Conservation (phyloP, 2,888 invertebrate genomes). For the Drosophila aldrichi region DNA sequence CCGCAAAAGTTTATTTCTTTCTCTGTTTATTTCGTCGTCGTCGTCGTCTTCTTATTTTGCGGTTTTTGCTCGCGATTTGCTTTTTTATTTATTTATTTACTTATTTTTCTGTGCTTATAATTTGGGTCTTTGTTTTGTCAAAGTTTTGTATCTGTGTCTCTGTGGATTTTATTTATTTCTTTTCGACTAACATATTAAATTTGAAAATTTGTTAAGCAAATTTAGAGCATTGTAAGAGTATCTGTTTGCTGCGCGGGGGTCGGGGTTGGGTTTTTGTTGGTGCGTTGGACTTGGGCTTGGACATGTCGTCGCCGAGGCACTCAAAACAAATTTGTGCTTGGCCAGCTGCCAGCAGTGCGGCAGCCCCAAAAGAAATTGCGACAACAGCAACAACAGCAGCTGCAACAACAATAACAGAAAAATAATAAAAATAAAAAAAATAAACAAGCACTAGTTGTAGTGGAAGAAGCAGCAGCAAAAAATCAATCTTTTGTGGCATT, state of each 20-base stretch:
- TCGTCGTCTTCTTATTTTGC: constrained; percentile 14
- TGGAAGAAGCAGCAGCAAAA: constrained; percentile 43
- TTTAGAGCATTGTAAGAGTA: constrained; percentile 43
- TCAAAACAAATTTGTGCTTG: constrained; percentile 77
- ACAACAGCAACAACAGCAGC: constrained; percentile 26
- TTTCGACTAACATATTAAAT: constrained; percentile 36
- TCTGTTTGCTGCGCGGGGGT: constrained; percentile 1
- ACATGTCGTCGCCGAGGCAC: constrained; percentile 76
- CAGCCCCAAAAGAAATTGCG: constrained; percentile 42
- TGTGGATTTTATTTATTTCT: background rate
- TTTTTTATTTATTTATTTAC: constrained; percentile 10
- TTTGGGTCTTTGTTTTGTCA: constrained; percentile 44
- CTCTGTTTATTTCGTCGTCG: background rate
- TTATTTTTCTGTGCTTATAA: constrained; percentile 37
- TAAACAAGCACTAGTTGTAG: constrained; percentile 37
- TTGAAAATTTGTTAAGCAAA: constrained; percentile 43
- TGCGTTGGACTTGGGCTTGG: constrained; percentile 50
- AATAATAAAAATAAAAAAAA: constrained; percentile 13
- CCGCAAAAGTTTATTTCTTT: constrained; percentile 59
- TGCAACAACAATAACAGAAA: constrained; percentile 11
- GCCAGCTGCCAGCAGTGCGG: constrained; percentile 63
- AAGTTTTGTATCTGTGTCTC: constrained; percentile 16
- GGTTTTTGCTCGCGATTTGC: constrained; percentile 27
- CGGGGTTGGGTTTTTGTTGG: too few species aligned
- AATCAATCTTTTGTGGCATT: constrained; percentile 78